Evolutionary conservation across 2,797 vertebrate genomes (phyloP).

Genomic region (Rachycentron canadum): DNA sequence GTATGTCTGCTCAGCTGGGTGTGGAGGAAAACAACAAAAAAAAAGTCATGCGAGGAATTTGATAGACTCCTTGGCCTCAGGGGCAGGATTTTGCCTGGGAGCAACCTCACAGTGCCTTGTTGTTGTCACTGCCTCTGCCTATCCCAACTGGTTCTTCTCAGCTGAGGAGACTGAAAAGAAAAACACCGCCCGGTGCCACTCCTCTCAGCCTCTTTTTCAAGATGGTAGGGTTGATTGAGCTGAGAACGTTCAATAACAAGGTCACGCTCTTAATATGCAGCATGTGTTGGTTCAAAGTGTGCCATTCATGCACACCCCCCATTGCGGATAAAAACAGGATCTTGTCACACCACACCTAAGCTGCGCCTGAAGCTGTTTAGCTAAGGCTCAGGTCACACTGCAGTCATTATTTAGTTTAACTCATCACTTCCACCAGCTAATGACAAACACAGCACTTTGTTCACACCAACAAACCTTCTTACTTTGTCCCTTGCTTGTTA

Average conservation of each 20-base stretch:
- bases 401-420: constrained; percentile 2
- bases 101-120: constrained; percentile 28
- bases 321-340: constrained; percentile 31
- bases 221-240: constrained; percentile 16
- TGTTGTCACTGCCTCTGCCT: constrained; percentile 44
- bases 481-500: constrained; percentile 30
- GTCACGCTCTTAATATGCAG: constrained; percentile 10
- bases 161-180: constrained; percentile 25
- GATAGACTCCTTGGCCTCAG: constrained; percentile 54
- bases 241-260: constrained; percentile 35
- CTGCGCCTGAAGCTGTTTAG: constrained; percentile 38
- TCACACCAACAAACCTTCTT: constrained; percentile 15
- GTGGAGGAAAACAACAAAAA: constrained; percentile 33
- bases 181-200: constrained; percentile 45
- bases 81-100: constrained; percentile 56
- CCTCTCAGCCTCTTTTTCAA: constrained; percentile 47
- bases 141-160: constrained; percentile 22
- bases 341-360: constrained; percentile 27
- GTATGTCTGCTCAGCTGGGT: constrained; percentile 36
- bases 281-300: constrained; percentile 15
- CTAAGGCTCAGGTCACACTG: neutral
- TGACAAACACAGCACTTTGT: neutral
- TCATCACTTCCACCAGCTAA: neutral
- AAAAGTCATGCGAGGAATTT: constrained; percentile 64
- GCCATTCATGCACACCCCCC: neutral